Evolutionary conservation across 2,888 invertebrate species (phyloP), one percentile per base, ranked within the genome.

Genomic region (Flabesymbios commensalis): DNA sequence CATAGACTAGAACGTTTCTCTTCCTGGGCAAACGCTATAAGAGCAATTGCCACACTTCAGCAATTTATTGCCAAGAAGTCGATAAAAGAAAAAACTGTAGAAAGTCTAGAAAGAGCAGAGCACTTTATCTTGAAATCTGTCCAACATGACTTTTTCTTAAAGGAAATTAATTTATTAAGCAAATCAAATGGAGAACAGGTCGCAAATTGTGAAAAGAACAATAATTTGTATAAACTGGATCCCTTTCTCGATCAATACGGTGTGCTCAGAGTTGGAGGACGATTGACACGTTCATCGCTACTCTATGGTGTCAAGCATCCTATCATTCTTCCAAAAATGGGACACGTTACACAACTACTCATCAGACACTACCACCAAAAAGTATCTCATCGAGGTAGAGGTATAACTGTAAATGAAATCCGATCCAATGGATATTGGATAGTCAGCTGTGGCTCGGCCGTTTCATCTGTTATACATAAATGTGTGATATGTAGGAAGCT

Each of bases 331-430:
- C 65, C 57, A 5, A 24, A 48, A 39, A 26, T 49, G 10, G 17
- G 42, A 24, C 59, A 63, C 43, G 48, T 63, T 14, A 52, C 60
- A 2, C 49, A 22, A 2, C 53, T 63, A 28, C 24, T 65, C 4
- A 57, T 71, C 10, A 31, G 54, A 22, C 63, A 72, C 55, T 66
- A 47, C 59, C 72, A 70, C 48, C 61, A 70, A 17, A 54, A 47
- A 2, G 48, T 57, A 0, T 39, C 31, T 4, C 69, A 72, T 48
- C 67, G 66, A 49, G 71, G 69, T 24, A 45, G 69, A 41, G 70
- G 66, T 2, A 64, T 70, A 7, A 72, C 68, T 2, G 57, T 55
- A 1, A 65, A 63, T 58, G 63, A 55, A 43, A 53, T 74, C 1
- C 10, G 72, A 60, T 19, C 56, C 17, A 65, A 59, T 47, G 71